Evolutionary conservation across 2,113 vertebrate genomes (phyloP).

Genomic region (Abramis brama): DNA sequence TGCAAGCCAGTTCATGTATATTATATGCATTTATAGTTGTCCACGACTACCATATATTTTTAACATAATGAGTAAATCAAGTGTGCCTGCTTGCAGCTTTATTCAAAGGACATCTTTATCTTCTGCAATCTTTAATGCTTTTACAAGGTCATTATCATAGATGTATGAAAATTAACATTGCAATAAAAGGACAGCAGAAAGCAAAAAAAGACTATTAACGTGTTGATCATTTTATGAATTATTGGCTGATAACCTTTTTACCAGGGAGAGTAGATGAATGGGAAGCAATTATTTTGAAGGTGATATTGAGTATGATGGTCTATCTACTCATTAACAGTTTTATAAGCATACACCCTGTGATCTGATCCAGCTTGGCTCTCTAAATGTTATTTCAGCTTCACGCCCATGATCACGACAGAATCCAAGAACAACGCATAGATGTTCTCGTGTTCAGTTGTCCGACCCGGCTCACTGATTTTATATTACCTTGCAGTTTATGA

Average conservation of each 20-base stretch:
- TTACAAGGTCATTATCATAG: constrained; percentile 50
- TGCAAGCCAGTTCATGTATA: background rate
- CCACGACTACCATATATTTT: background rate
- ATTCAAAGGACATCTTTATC: constrained; percentile 38
- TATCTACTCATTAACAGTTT: constrained; percentile 13
- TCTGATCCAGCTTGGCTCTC: constrained; percentile 28
- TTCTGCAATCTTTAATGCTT: constrained; percentile 40
- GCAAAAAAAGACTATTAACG: background rate
- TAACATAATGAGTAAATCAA: background rate
- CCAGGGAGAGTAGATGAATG: background rate
- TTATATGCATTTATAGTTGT: background rate
- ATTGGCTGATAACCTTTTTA: background rate
- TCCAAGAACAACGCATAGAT: constrained; percentile 14
- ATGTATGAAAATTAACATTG: constrained; percentile 8
- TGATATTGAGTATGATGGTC: background rate
- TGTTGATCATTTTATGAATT: background rate
- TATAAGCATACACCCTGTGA: constrained; percentile 14
- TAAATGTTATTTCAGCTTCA: constrained; percentile 26
- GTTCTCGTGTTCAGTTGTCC: background rate
- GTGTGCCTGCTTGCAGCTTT: background rate
- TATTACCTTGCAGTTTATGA: constrained; percentile 5
- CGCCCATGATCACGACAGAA: background rate
- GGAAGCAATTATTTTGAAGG: background rate
- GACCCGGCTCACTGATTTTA: constrained; percentile 6
- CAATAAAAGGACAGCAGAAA: constrained; percentile 29